Percentiles rank a stretch among this genome's conserved stretches.
Evolutionary conservation across 2,888 invertebrate genomes (phyloP).

Genomic region (Xestia rhomboidea): DNA sequence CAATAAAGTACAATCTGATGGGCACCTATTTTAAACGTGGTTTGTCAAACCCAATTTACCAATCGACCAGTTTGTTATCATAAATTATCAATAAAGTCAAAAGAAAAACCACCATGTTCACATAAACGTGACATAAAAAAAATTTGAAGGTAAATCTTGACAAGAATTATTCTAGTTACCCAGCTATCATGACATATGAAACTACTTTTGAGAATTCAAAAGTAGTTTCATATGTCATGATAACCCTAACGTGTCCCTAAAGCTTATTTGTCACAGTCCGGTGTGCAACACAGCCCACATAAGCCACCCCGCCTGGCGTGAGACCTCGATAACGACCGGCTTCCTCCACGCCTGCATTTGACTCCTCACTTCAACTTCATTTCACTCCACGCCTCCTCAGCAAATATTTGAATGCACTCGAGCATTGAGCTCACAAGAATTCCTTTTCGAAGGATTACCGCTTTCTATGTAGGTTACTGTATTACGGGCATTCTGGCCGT

Average conservation of each 20-base stretch:
- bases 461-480: slow-evolving; percentile 51
- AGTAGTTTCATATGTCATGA: neutral
- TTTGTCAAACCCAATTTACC: neutral
- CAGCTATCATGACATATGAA: no score
- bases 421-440: slow-evolving; percentile 57
- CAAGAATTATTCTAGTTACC: neutral
- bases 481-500: slow-evolving; percentile 25
- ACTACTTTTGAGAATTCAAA: no score
- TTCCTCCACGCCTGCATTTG: slow-evolving; percentile 64
- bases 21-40: neutral
- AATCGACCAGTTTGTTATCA: neutral
- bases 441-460: slow-evolving; percentile 51
- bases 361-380: slow-evolving; percentile 61
- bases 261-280: slow-evolving; percentile 15
- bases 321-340: slow-evolving; percentile 67
- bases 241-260: no score
- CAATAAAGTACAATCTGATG: no score
- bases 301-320: slow-evolving; percentile 59
- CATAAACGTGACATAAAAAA: no score
- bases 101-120: neutral
- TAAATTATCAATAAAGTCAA: neutral
- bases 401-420: slow-evolving; percentile 67
- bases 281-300: slow-evolving; percentile 32
- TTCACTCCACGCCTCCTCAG: slow-evolving; percentile 56
- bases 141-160: neutral